These are phyloP conservation scores for Turnix velox DNA, from an alignment of 2,113 vertebrate genomes.

Conservation along the genomic window DNA sequence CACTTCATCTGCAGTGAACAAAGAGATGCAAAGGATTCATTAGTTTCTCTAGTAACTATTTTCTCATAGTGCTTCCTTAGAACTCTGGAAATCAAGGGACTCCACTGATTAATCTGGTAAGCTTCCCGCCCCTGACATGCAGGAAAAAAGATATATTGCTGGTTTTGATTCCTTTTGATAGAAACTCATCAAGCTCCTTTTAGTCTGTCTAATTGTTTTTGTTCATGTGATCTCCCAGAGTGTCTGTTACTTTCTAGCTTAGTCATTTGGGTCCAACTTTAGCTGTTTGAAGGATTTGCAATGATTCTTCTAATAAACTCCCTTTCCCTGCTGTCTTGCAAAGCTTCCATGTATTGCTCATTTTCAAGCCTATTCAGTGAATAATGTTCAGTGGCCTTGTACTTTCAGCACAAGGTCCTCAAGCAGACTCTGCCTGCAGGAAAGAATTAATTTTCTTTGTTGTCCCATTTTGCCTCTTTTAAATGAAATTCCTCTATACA, in stretches of 20 bases:
- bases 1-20: neutral
- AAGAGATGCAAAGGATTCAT: neutral
- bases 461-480: neutral
- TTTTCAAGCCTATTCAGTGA: slow-evolving; percentile 12
- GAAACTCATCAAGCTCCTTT: slow-evolving; percentile 12
- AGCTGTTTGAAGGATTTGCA: slow-evolving; percentile 15
- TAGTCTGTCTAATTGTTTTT: slow-evolving; percentile 14
- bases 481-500: neutral
- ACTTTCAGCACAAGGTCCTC: slow-evolving; percentile 7
- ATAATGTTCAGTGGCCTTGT: neutral
- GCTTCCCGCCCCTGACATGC: neutral
- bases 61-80: neutral
- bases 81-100: neutral
- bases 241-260: slow-evolving; percentile 14
- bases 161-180: slow-evolving; percentile 29
- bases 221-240: slow-evolving; percentile 11
- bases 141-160: neutral
- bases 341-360: neutral
- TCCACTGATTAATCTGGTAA: neutral
- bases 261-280: neutral
- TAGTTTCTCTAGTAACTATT: neutral
- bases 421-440: neutral
- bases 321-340: neutral
- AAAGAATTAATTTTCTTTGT: slow-evolving; percentile 26
- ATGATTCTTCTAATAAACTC: slow-evolving; percentile 30